Base-by-base conservation (phyloP, 2,797 vertebrate genomes). In the Microctenopoma lineatum region DNA sequence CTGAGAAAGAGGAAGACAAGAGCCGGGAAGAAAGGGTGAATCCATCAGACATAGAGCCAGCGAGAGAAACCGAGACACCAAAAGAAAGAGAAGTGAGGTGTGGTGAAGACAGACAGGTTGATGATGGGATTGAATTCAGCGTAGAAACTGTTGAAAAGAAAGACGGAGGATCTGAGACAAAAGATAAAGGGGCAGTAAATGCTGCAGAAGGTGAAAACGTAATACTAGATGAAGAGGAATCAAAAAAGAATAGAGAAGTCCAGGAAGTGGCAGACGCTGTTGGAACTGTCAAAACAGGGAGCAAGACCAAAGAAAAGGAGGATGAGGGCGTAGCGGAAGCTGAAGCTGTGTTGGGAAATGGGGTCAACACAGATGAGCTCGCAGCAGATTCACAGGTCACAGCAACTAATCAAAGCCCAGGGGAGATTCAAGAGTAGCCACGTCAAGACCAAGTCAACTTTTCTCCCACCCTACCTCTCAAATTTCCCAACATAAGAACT, bases 321-420 rank as follows among this genome's bases (percentile, higher is more conserved):
- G 65, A 34, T 0, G 27, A 65, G 48, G 72, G 18, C 4, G 45
- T 4, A 14, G 75, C 51, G 0, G 75, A 68, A 26, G 85, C 47
- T 6, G 62, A 70, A 9, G 73, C 54, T 2, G 81, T 84, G 65
- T 58, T 86, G 0, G 88, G 90, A 71, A 92, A 92, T 9, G 87
- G 89, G 27, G 54, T 90, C 2, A 84, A 84, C 59, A 83, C 61
- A 0, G 79, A 90, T 0, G 81, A 86, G 59, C 55, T 15, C 0
- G 46, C 63, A 70, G 62, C 50, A 2, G 81, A 81, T 10, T 81
- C 72, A 36, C 57, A 62, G 46, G 41, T 66, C 61, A 45, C 66
- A 1, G 2, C 48, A 3, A 64, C 76, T 29, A 74, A 80, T 80
- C 82, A 75, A 65, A 85, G 44, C 79, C 71, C 79, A 45, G 83